Evolutionary conservation across 2,797 vertebrate genomes (phyloP), one percentile per base, ranked within the genome.

Genomic region (Bradypodion pumilum): DNA sequence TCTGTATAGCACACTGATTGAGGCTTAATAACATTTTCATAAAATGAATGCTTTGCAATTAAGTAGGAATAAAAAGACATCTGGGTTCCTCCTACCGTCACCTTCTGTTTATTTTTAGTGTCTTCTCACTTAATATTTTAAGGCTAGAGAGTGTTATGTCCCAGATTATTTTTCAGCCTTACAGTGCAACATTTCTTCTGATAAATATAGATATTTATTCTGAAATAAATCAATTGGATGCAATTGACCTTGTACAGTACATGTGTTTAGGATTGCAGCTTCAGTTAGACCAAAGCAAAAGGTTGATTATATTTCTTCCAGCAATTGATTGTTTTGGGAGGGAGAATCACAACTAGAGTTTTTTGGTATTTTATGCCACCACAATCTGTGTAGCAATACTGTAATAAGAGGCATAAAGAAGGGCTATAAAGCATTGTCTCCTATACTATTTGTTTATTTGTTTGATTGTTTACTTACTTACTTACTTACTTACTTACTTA

Each of bases 41-140:
- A 94, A 89, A 94, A 90, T 89, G 92, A 91, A 75, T 85, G 81
- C 80, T 85, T 88, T 86, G 85, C 85, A 91, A 88, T 94, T 93
- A 92, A n/a, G 83, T 82, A 81, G 72, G 75, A 88, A 80, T 87
- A 90, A 89, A 83, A 76, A 69, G 81, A 91, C 90, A 92, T 90
- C 91, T 94, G 89, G 84, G 87, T 85, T 89, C 70, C 29, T 88
- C 80, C 69, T 63, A 62, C 79, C 70, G 85, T 91, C 89, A 75
- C 86, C 88, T 82, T 83, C 81, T 81, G 9, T 84, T 89, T 85
- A 13, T 46, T 85, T 86, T 86, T 81, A 73, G n/a, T 83, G 74
- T 7, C 1, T 0, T 91, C 52, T 80, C 72, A 60, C 0, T 5
- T 74, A 84, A 29, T 25, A 0, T 7, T 65, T 46, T 56, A 25